Evolutionary conservation across 2,797 vertebrate species (phyloP).

Genomic region (Sebastes nivosus): DNA sequence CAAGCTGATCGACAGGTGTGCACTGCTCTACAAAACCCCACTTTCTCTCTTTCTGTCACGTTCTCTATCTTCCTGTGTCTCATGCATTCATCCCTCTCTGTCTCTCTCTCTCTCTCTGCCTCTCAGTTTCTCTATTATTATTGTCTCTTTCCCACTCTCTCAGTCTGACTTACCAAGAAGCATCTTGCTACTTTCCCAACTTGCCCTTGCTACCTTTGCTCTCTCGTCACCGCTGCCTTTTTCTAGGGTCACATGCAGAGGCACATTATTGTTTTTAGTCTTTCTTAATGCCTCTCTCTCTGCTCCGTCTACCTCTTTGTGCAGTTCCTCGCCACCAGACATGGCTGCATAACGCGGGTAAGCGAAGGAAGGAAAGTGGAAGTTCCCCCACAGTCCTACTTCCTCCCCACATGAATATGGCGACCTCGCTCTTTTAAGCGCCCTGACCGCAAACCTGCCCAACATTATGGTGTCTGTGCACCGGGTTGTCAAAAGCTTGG

Average conservation of each 20-base stretch:
- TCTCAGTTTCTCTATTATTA: slow-evolving; percentile 9
- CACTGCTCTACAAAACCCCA: slow-evolving; percentile 44
- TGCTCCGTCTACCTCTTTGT: slow-evolving; percentile 13
- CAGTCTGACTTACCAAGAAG: slow-evolving; percentile 37
- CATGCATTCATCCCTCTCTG: slow-evolving; percentile 40
- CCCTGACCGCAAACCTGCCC: slow-evolving; percentile 81
- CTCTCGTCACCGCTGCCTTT: neutral
- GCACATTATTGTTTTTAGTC: slow-evolving; percentile 15
- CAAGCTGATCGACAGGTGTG: slow-evolving; percentile 60
- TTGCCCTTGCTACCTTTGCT: slow-evolving; percentile 1
- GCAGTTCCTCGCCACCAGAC: slow-evolving; percentile 48
- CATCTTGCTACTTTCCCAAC: neutral
- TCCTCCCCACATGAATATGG: slow-evolving; percentile 80
- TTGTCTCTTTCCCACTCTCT: slow-evolving; percentile 14
- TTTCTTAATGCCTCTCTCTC: slow-evolving; percentile 30
- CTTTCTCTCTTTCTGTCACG: slow-evolving; percentile 63
- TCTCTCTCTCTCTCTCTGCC: slow-evolving; percentile 1
- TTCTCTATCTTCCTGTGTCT: slow-evolving; percentile 59
- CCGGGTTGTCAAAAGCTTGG: slow-evolving; percentile 26
- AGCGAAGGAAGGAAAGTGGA: slow-evolving; percentile 80
- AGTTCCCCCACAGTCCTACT: slow-evolving; percentile 82
- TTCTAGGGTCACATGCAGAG: neutral
- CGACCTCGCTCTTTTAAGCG: slow-evolving; percentile 69
- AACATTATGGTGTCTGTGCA: slow-evolving; percentile 43
- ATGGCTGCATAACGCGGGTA: slow-evolving; percentile 64